phyloP scores from a whole-genome alignment of 2,888 invertebrate species.

The Epirrhoe alternata region DNA sequence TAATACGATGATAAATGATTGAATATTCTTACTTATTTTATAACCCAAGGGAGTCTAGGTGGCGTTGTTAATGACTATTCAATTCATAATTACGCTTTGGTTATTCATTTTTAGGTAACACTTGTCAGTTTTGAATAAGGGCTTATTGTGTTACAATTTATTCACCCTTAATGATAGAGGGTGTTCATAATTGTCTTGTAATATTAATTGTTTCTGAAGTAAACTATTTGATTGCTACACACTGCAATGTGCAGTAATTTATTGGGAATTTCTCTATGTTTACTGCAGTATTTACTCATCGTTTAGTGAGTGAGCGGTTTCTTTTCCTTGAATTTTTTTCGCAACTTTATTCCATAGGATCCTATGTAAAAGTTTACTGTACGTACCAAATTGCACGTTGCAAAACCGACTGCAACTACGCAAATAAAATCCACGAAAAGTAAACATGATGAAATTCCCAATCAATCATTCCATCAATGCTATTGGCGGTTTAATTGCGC shows the following conservation, averaged over 20 bases:
- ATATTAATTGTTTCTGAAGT: not conserved
- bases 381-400: not conserved
- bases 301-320: no score
- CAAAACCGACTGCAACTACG: slow-evolving; percentile 5
- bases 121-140: slow-evolving; percentile 43
- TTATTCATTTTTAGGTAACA: slow-evolving; percentile 40
- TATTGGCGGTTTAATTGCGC: slow-evolving; percentile 83
- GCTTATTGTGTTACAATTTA: slow-evolving; percentile 33
- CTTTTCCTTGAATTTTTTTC: no score
- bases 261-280: no score
- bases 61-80: slow-evolving; percentile 67
- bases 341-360: no score
- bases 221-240: not conserved
- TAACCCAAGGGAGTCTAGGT: slow-evolving; percentile 66
- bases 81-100: slow-evolving; percentile 67
- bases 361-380: no score
- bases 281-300: no score
- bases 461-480: slow-evolving; percentile 79
- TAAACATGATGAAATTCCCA: slow-evolving; percentile 39
- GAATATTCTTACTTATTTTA: slow-evolving; percentile 20
- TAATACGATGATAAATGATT: slow-evolving; percentile 72
- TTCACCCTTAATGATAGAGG: slow-evolving; percentile 35
- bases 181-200: not conserved
- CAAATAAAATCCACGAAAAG: slow-evolving; percentile 19
- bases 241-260: no score